Conservation (phyloP, 2,113 vertebrate genomes). For the Monarcha castaneiventris region DNA sequence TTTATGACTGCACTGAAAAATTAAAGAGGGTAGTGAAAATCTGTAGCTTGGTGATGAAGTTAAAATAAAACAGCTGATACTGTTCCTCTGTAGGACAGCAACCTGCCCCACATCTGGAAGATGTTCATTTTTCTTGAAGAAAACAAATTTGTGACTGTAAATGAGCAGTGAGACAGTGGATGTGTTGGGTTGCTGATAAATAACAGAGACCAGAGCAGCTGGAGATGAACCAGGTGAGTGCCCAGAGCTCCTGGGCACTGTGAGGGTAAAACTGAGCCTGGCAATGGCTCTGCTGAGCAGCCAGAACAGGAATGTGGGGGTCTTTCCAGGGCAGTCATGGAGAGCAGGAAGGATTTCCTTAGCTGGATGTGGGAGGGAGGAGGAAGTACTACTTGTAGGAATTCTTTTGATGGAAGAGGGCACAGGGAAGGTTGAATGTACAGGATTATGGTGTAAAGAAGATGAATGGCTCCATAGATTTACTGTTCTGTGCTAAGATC, state of each 20-base stretch:
- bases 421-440: accelerated
- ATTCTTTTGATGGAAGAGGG: neutral
- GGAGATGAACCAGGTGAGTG: neutral
- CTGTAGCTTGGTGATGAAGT: neutral
- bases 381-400: accelerated
- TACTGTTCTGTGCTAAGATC: neutral
- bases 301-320: neutral
- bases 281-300: neutral
- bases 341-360: neutral
- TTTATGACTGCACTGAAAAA: neutral
- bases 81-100: neutral
- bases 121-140: neutral
- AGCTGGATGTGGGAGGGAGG: neutral
- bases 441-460: neutral
- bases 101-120: neutral
- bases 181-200: neutral
- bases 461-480: neutral
- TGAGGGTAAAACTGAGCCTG: neutral
- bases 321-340: neutral
- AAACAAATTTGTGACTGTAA: neutral
- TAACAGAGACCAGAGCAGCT: neutral
- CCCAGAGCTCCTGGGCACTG: neutral
- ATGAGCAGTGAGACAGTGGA: neutral
- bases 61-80: neutral
- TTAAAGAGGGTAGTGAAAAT: neutral